Evolutionary conservation across 2,797 vertebrate genomes (phyloP).

Genomic region (Pagetopsis macropterus): DNA sequence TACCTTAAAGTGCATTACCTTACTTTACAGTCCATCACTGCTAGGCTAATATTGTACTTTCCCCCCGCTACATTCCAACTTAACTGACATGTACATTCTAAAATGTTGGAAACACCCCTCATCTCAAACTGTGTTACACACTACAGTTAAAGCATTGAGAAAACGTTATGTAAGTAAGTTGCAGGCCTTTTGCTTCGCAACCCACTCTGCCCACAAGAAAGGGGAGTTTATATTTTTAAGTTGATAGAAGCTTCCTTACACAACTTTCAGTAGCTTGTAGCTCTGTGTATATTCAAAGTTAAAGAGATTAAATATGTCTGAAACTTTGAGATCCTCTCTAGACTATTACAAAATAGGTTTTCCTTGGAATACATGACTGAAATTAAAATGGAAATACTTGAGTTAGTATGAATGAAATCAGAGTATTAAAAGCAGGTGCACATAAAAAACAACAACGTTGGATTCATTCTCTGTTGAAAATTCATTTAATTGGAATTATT

Average conservation of each 20-base stretch:
- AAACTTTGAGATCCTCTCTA: not conserved
- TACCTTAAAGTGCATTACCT: too few relatives aligned
- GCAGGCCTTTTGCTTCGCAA: not conserved
- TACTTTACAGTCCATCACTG: too few relatives aligned
- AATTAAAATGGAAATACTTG: slow-evolving; percentile 11
- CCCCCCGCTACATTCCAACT: too few relatives aligned
- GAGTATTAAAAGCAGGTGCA: slow-evolving; percentile 10
- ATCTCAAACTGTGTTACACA: not conserved
- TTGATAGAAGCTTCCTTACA: not conserved
- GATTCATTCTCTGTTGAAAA: slow-evolving; percentile 58
- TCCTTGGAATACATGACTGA: slow-evolving; percentile 4
- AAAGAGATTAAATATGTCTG: not conserved
- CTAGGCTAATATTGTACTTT: too few relatives aligned
- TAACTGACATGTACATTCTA: too few relatives aligned
- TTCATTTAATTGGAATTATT: slow-evolving; percentile 71
- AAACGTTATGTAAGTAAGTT: not conserved
- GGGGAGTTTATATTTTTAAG: not conserved
- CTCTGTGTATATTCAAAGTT: not conserved
- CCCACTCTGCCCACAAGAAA: not conserved
- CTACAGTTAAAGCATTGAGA: not conserved
- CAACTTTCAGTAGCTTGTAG: not conserved
- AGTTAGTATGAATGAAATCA: not conserved
- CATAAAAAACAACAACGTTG: slow-evolving; percentile 12
- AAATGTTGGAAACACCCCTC: too few relatives aligned
- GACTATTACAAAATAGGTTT: not conserved